Evolutionary conservation across 2,113 vertebrate genomes (phyloP).

Genomic region (Ophiodon elongatus): DNA sequence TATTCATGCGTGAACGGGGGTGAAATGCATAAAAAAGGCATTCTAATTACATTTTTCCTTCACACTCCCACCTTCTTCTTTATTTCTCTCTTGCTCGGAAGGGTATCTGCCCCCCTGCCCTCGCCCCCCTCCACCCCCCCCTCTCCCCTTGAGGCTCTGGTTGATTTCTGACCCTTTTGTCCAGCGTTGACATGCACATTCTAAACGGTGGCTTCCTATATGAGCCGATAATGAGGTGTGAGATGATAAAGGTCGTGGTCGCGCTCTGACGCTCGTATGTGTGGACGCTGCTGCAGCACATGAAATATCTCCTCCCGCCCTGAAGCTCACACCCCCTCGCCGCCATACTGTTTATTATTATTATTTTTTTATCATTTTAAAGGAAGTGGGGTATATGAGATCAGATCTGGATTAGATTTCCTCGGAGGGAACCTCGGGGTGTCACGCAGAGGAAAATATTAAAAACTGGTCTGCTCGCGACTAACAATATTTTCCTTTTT

Average conservation of each 20-base stretch:
- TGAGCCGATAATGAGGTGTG: not conserved
- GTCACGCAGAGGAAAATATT: slow-evolving; percentile 48
- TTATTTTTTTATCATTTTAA: slow-evolving; percentile 30
- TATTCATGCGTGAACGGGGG: no score
- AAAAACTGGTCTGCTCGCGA: slow-evolving; percentile 34
- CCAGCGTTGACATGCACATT: not conserved
- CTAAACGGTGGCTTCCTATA: not conserved
- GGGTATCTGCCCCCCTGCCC: slow-evolving; percentile 10
- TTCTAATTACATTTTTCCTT: slow-evolving; percentile 29
- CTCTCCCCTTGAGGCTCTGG: not conserved
- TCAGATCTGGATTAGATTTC: slow-evolving; percentile 47
- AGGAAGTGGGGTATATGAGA: slow-evolving; percentile 47
- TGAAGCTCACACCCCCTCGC: not conserved
- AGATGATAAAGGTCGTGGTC: slow-evolving; percentile 27
- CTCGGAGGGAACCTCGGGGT: not conserved
- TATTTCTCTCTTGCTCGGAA: slow-evolving; percentile 47
- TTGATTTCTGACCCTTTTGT: slow-evolving; percentile 14
- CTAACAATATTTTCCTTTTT: slow-evolving; percentile 40
- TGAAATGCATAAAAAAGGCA: not conserved
- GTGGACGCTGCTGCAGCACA: not conserved
- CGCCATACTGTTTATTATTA: slow-evolving; percentile 17
- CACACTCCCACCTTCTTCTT: slow-evolving; percentile 13
- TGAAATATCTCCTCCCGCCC: slow-evolving; percentile 17
- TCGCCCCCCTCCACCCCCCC: no score
- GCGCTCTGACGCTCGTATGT: slow-evolving; percentile 20